These are phyloP conservation scores for Acrocephalus kingi DNA, from an alignment of 2,113 vertebrate species.

Conservation along the genomic window DNA sequence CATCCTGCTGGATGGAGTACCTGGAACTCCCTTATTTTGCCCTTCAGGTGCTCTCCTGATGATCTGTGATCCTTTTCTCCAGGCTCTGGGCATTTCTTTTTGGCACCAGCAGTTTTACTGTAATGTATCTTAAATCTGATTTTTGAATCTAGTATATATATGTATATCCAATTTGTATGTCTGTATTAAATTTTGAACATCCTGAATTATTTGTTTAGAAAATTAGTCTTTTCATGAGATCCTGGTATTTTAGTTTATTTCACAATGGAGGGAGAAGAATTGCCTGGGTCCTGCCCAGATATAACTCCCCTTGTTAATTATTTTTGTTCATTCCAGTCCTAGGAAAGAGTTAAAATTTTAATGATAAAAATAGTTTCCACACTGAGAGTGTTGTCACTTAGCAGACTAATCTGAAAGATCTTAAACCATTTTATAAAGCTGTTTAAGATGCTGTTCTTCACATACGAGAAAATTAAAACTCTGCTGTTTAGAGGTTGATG, in stretches of 20 bases:
- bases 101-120: not conserved
- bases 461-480: not conserved
- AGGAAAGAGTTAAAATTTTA: not conserved
- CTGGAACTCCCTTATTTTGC: not conserved
- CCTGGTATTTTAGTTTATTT: not conserved
- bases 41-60: not conserved
- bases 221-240: not conserved
- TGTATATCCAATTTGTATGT: not conserved
- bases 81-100: not conserved
- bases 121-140: not conserved
- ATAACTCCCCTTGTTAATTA: rapidly evolving
- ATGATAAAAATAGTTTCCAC: not conserved
- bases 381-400: not conserved
- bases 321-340: not conserved
- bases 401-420: not conserved
- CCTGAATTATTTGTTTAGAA: not conserved
- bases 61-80: not conserved
- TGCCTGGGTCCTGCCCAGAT: not conserved
- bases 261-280: not conserved
- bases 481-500: not conserved
- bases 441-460: not conserved
- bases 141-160: not conserved
- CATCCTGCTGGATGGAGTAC: not conserved
- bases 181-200: not conserved
- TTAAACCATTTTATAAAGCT: slow-evolving; percentile 13